A percentile compares a stretch with the other conserved stretches of the same genome.
Conservation (phyloP, 1,140 invertebrate genomes). For the Antheraea pernyi region DNA sequence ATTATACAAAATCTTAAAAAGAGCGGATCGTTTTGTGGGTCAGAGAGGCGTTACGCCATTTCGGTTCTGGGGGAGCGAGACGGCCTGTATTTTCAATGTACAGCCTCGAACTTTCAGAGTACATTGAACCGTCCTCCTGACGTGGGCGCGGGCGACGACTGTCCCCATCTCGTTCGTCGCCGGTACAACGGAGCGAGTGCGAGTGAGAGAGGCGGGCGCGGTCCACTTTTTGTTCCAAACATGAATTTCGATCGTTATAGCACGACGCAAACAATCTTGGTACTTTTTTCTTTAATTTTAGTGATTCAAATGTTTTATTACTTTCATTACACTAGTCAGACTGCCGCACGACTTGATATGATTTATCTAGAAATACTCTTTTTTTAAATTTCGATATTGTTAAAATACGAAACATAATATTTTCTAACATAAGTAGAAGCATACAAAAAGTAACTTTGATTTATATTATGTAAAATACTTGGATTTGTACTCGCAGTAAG, state of each 20-base stretch:
- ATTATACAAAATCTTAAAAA: conserved; percentile 14
- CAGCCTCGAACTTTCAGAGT: conserved; percentile 17
- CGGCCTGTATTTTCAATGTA: conserved; percentile 4
- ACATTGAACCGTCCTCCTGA: conserved; percentile 31
- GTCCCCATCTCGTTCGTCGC: conserved; percentile 8
- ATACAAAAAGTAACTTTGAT: no score
- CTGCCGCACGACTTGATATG: background rate
- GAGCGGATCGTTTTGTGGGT: conserved; percentile 11
- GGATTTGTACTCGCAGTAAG: no score
- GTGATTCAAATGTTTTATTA: background rate
- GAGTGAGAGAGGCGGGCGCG: conserved; percentile 36
- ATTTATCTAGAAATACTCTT: no score
- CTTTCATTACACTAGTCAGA: background rate
- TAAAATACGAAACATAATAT: no score
- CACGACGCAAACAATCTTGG: conserved; percentile 46
- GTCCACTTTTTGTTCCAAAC: conserved; percentile 65
- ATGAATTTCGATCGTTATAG: conserved; percentile 70
- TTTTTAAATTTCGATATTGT: no score
- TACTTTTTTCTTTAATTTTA: conserved; percentile 39
- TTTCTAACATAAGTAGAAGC: no score
- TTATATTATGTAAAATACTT: no score
- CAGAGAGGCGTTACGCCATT: conserved; percentile 18
- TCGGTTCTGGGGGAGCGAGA: conserved; percentile 20
- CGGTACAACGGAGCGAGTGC: conserved; percentile 14
- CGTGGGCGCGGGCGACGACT: conserved; percentile 24